Evolutionary conservation across 2,797 vertebrate genomes (phyloP).

Genomic region (Propithecus deckenii): DNA sequence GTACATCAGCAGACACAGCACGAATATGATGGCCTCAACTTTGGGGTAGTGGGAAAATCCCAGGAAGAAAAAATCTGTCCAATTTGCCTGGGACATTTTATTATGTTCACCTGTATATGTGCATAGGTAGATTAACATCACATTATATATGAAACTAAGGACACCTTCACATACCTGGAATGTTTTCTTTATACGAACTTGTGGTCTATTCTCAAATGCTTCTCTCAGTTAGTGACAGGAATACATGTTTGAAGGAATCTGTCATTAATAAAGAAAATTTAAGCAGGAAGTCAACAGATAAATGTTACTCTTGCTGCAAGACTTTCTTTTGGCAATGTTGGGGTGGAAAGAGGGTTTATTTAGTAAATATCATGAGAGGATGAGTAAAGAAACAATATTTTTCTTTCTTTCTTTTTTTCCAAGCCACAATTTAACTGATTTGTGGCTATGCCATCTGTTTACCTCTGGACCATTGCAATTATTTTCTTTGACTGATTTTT

Average conservation of each 20-base stretch:
- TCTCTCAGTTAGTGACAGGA: not conserved
- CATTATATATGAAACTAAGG: not conserved
- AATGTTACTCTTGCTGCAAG: not conserved
- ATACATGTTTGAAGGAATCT: not conserved
- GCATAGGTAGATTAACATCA: not conserved
- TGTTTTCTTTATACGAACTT: not conserved
- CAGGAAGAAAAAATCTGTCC: slow-evolving; percentile 58
- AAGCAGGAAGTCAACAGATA: not conserved
- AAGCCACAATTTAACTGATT: not conserved
- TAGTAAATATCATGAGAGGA: not conserved
- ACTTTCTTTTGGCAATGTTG: not conserved
- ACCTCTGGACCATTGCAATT: not conserved
- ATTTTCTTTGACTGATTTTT: slow-evolving; percentile 10
- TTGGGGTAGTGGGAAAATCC: slow-evolving; percentile 66
- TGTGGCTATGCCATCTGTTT: not conserved
- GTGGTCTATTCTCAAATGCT: not conserved
- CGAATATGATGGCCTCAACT: slow-evolving; percentile 50
- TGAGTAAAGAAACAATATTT: not conserved
- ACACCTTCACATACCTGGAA: not conserved
- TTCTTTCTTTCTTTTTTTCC: not conserved
- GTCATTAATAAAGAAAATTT: not conserved
- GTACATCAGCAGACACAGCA: slow-evolving; percentile 68
- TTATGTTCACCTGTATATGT: not conserved
- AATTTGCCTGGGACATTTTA: slow-evolving; percentile 55
- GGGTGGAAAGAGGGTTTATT: not conserved